Conservation (phyloP, 1,140 invertebrate genomes). For the Pollicipes pollicipes region DNA sequence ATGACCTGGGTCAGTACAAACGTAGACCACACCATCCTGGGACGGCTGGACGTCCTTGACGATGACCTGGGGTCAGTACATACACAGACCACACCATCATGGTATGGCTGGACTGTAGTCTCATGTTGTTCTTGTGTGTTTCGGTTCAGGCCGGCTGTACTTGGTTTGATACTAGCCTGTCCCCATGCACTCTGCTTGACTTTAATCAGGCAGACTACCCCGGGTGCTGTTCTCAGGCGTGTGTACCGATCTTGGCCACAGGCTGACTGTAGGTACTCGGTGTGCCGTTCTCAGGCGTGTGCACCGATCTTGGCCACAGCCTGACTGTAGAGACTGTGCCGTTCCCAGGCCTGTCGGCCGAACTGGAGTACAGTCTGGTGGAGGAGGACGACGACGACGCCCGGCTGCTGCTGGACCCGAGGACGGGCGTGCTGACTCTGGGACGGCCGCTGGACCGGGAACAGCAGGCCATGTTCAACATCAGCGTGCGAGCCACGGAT, state of each 20-base stretch:
- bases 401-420: conserved; percentile 47
- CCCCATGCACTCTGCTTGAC: neutral
- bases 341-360: neutral
- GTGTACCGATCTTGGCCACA: too few species aligned
- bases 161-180: neutral
- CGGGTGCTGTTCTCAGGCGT: neutral
- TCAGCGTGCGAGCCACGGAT: conserved; percentile 50
- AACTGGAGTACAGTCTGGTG: conserved; percentile 14
- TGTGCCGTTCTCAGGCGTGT: too few species aligned
- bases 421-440: conserved; percentile 65
- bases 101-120: too few species aligned
- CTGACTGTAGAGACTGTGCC: neutral
- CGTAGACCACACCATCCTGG: too few species aligned
- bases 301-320: too few species aligned
- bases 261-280: too few species aligned
- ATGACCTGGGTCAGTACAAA: conserved; percentile 11
- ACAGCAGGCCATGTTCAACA: conserved; percentile 59
- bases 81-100: too few species aligned
- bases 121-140: too few species aligned
- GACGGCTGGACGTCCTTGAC: too few species aligned
- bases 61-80: too few species aligned
- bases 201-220: too few species aligned
- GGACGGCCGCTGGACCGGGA: conserved; percentile 70
- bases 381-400: conserved; percentile 18
- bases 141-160: neutral